Base-by-base conservation (phyloP, 2,113 vertebrate genomes). In the Oreocharis arfaki region DNA sequence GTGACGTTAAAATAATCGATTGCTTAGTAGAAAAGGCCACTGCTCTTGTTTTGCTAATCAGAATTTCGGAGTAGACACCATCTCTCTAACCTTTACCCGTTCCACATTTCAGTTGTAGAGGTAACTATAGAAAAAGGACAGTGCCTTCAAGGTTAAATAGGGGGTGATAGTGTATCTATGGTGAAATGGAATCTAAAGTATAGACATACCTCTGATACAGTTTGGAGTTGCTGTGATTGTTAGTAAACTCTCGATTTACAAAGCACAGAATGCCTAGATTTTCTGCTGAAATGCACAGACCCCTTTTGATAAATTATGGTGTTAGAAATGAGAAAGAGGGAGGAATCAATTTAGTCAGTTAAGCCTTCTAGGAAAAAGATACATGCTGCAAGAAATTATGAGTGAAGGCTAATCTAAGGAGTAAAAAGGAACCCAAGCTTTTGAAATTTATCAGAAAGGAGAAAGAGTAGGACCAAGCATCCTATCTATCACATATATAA, bases 381-480 rank as follows among this genome's bases (percentile, higher is more conserved):
- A 80, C 53, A 84, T 94, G 68, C 15, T 70, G 39, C 24, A 70
- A 77, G 67, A 86, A 93, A 94, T 95, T 52, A 80, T 47, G 50
- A 96, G 39, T 91, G 93, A 96, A 94, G 63, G 79, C 42, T 96
- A 84, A 83, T 86, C 75, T 86, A 52, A 92, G 35, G 39, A 44
- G 20, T 77, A 59, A 74, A 59, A 88, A 64, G 50, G 33, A 84
- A 28, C 27, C 22, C 28, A 85, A 39, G 60, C 17, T 85, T 87
- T 88, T 75, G 7, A 82, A 73, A 76, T 91, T 37, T 77, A 52
- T 78, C 41, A 70, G 71, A 59, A 76, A 20, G 9, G 37, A 39
- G 47, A 55, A 65, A 67, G 55, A 74, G 3, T 55, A 90, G 39
- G 33, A 47, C 23, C 21, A 67, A 91, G 7, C 52, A 82, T 42